phyloP scores from a whole-genome alignment of 1,140 invertebrate species.

The Nomia melanderi region DNA sequence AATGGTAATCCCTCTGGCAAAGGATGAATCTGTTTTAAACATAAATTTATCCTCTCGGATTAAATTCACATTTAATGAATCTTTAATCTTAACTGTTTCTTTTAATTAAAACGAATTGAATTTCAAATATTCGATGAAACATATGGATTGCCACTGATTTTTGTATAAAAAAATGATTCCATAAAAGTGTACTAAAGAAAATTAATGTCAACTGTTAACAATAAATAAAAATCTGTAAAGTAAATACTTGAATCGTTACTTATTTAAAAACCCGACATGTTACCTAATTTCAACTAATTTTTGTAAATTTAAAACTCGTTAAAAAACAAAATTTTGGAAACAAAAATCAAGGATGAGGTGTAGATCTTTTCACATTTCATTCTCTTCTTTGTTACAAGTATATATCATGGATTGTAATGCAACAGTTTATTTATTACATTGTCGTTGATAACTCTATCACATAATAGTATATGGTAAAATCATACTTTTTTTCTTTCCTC shows the following conservation, averaged over 20 bases:
- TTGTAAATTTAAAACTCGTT: background rate
- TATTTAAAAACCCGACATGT: background rate
- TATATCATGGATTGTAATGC: constrained; percentile 54
- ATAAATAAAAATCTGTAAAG: constrained; percentile 47
- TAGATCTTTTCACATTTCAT: background rate
- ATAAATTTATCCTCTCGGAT: background rate
- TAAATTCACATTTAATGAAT: too few species aligned
- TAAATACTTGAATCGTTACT: constrained; percentile 13
- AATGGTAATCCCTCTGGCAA: background rate
- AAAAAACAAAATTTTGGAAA: background rate
- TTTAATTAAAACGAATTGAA: background rate
- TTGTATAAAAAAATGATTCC: constrained; percentile 35
- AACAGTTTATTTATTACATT: constrained; percentile 73
- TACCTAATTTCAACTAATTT: background rate
- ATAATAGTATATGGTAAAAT: constrained; percentile 68
- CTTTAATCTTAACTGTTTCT: too few species aligned
- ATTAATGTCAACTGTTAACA: constrained; percentile 46
- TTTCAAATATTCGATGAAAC: constrained; percentile 5
- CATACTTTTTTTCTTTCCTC: constrained; percentile 41
- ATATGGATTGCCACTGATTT: constrained; percentile 24
- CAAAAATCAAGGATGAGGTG: background rate
- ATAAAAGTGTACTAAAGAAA: constrained; percentile 33
- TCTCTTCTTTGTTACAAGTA: constrained; percentile 27
- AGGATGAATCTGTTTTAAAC: background rate
- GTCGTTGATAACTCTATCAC: constrained; percentile 70